These are phyloP conservation scores for Rhaphigaster nebulosa DNA, from an alignment of 2,888 invertebrate genomes.

Conservation along the genomic window DNA sequence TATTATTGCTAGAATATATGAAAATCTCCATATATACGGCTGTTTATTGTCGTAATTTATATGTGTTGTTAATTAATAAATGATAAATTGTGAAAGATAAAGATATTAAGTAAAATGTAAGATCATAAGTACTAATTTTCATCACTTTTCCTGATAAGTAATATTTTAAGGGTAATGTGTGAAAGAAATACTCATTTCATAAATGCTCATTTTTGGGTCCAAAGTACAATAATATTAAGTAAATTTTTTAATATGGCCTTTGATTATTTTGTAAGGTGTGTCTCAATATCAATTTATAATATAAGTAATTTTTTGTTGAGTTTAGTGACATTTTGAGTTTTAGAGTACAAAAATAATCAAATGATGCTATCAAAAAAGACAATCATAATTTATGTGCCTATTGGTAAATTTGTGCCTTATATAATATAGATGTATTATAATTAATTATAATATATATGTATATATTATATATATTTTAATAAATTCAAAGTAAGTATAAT, in stretches of 20 bases:
- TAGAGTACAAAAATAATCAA: conserved; percentile 53
- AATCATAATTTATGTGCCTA: conserved; percentile 50
- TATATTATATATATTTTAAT: conserved; percentile 1
- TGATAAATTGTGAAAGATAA: not conserved
- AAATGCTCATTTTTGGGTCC: conserved; percentile 48
- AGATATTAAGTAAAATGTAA: not conserved
- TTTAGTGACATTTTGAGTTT: not conserved
- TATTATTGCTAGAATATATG: not conserved
- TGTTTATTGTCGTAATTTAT: conserved; percentile 20
- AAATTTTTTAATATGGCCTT: not conserved
- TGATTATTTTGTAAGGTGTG: not conserved
- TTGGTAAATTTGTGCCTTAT: conserved; percentile 54
- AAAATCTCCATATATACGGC: conserved; percentile 38
- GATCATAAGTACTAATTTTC: not conserved
- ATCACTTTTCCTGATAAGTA: not conserved
- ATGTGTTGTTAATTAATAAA: conserved; percentile 16
- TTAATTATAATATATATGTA: too few species aligned
- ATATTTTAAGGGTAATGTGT: not conserved
- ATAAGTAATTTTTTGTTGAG: conserved; percentile 38
- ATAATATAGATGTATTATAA: not conserved
- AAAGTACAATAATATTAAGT: not conserved
- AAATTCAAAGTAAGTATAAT: conserved; percentile 17
- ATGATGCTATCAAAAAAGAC: conserved; percentile 51
- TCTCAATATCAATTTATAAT: not conserved
- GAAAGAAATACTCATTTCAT: conserved; percentile 43